Percentiles rank a stretch among this genome's conserved stretches.
Evolutionary conservation across 2,113 vertebrate genomes (phyloP).

Genomic region (Zapornia atra): DNA sequence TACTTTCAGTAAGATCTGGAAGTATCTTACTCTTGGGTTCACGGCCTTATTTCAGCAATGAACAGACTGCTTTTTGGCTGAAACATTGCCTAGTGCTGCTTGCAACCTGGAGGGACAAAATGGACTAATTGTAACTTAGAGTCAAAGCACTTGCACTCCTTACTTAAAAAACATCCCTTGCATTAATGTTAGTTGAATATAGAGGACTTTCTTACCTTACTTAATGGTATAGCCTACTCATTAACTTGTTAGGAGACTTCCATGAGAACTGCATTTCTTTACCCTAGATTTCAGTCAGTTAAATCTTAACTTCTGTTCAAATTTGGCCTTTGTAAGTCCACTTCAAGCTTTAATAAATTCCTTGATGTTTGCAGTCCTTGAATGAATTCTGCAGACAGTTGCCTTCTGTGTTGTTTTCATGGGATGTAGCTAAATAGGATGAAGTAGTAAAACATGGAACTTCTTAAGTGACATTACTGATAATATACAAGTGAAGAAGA

Average conservation of each 20-base stretch:
- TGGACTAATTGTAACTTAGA: not conserved
- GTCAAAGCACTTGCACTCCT: no score
- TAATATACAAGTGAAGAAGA: not conserved
- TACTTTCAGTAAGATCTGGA: no score
- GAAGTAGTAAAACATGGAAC: not conserved
- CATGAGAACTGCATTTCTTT: not conserved
- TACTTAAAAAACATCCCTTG: not conserved
- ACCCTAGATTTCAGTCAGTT: not conserved
- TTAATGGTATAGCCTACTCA: not conserved
- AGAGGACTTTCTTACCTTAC: not conserved
- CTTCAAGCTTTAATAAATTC: not conserved
- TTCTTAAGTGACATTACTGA: not conserved
- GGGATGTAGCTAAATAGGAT: not conserved
- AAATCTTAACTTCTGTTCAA: slow-evolving; percentile 20
- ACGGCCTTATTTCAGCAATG: not conserved
- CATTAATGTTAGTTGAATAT: not conserved
- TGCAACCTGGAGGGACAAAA: not conserved
- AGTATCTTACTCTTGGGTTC: not conserved
- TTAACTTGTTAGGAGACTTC: not conserved
- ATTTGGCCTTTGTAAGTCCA: not conserved
- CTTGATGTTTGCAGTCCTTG: not conserved
- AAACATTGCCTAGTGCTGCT: not conserved
- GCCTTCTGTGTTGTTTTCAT: not conserved
- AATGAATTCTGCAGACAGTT: not conserved
- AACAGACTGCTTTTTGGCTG: not conserved